Percentiles rank a stretch among this genome's conserved stretches.
phyloP scores from a whole-genome alignment of 2,888 invertebrate species.

The Thera britannica region DNA sequence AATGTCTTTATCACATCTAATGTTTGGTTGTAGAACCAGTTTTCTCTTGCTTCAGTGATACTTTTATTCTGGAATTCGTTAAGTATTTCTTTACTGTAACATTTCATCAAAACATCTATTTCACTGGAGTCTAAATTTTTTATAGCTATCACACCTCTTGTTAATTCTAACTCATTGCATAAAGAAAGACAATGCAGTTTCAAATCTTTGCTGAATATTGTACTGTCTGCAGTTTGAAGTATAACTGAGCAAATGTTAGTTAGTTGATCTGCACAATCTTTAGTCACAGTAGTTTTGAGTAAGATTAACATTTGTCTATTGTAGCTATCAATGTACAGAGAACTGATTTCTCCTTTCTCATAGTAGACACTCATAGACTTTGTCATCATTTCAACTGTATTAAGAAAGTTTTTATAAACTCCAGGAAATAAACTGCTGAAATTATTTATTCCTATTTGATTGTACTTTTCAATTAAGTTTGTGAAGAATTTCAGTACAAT shows the following conservation, averaged over 20 bases:
- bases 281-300: slow-evolving; percentile 48
- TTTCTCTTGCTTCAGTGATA: slow-evolving; percentile 49
- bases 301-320: slow-evolving; percentile 55
- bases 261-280: slow-evolving; percentile 49
- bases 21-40: slow-evolving; percentile 63
- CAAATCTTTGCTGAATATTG: slow-evolving; percentile 60
- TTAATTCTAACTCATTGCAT: slow-evolving; percentile 55
- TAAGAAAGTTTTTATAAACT: slow-evolving; percentile 55
- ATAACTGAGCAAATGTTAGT: slow-evolving; percentile 60
- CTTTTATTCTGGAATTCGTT: slow-evolving; percentile 45
- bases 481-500: slow-evolving; percentile 65
- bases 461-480: slow-evolving; percentile 62
- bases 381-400: slow-evolving; percentile 58
- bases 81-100: slow-evolving; percentile 58
- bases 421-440: slow-evolving; percentile 59
- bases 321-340: slow-evolving; percentile 54
- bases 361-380: slow-evolving; percentile 59
- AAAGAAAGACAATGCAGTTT: slow-evolving; percentile 62
- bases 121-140: slow-evolving; percentile 58
- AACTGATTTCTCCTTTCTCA: slow-evolving; percentile 65
- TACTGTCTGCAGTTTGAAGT: slow-evolving; percentile 51
- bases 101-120: slow-evolving; percentile 59
- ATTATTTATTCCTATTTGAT: slow-evolving; percentile 54
- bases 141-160: slow-evolving; percentile 57
- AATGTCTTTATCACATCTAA: slow-evolving; percentile 56